A percentile compares a stretch with the other conserved stretches of the same genome.
phyloP scores from a whole-genome alignment of 1,140 invertebrate species.

The Drosophila bocki region DNA sequence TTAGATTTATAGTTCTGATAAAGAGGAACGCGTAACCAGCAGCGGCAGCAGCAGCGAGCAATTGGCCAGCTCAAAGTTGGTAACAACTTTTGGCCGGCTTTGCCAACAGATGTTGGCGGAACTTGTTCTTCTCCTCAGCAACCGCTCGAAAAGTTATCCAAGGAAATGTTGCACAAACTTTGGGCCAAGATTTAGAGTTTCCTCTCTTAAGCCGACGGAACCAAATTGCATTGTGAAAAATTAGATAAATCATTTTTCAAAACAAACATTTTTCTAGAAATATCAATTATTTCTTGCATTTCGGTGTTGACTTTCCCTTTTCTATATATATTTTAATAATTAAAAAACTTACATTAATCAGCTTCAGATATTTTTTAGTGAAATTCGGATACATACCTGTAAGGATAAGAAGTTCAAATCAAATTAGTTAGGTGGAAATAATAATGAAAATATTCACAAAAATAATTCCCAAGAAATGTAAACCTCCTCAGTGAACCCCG shows the following conservation, averaged over 20 bases:
- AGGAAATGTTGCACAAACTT: slow-evolving; percentile 29
- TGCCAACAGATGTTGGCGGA: slow-evolving; percentile 48
- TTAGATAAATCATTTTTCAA: not conserved
- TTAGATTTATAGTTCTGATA: slow-evolving; percentile 76
- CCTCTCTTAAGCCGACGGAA: not conserved
- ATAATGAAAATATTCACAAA: not conserved
- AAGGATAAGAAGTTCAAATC: slow-evolving; percentile 36
- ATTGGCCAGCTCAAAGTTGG: slow-evolving; percentile 49
- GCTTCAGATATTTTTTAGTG: not conserved
- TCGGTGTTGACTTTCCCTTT: not conserved
- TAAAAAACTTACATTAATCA: slow-evolving; percentile 19
- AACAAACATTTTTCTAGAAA: not conserved
- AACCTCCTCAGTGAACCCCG: slow-evolving; percentile 21
- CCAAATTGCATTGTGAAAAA: slow-evolving; percentile 1
- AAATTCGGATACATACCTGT: slow-evolving; percentile 55
- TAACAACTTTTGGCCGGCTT: slow-evolving; percentile 47
- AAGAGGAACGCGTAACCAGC: slow-evolving; percentile 24
- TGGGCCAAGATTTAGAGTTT: slow-evolving; percentile 32
- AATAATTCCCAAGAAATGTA: slow-evolving; percentile 44
- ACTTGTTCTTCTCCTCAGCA: slow-evolving; percentile 31
- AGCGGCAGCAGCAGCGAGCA: slow-evolving; percentile 32
- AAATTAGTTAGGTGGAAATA: slow-evolving; percentile 26
- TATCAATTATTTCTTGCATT: not conserved
- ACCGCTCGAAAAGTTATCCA: slow-evolving; percentile 12
- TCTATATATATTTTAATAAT: not conserved